Evolutionary conservation across 2,113 vertebrate species (phyloP).

Genomic region (Saccopteryx bilineata): DNA sequence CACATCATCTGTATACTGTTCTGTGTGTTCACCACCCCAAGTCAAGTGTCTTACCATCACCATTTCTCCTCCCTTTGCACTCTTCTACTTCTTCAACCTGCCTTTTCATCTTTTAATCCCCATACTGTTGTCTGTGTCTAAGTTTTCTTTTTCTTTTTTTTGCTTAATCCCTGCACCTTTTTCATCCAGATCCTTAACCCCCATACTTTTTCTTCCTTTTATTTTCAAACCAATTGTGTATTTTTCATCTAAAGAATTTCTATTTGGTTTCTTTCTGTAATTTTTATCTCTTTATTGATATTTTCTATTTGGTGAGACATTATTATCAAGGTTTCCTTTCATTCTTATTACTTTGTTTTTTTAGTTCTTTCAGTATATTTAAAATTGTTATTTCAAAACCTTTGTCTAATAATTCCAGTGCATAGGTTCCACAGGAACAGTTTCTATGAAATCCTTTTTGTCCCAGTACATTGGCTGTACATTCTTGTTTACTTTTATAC

Average conservation of each 20-base stretch:
- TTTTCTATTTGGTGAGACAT: neutral
- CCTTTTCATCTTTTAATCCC: too few species aligned
- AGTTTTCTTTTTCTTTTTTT: too few species aligned
- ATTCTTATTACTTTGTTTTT: neutral
- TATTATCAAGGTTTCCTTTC: neutral
- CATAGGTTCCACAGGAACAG: neutral
- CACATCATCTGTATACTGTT: too few species aligned
- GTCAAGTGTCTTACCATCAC: too few species aligned
- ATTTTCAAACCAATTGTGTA: neutral
- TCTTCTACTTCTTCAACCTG: too few species aligned
- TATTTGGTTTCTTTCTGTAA: neutral
- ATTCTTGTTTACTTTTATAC: neutral
- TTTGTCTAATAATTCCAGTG: neutral
- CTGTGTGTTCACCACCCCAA: too few species aligned
- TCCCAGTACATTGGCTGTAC: neutral
- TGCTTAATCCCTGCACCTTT: too few species aligned
- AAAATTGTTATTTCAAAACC: neutral
- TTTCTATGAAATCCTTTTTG: neutral
- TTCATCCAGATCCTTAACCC: too few species aligned
- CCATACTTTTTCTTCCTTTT: neutral
- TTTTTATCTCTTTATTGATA: neutral
- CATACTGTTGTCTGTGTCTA: too few species aligned
- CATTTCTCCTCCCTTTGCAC: too few species aligned
- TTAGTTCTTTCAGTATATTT: neutral
- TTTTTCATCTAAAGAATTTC: neutral